Conservation (phyloP, 2,888 invertebrate species). For the Metellina segmentata region DNA sequence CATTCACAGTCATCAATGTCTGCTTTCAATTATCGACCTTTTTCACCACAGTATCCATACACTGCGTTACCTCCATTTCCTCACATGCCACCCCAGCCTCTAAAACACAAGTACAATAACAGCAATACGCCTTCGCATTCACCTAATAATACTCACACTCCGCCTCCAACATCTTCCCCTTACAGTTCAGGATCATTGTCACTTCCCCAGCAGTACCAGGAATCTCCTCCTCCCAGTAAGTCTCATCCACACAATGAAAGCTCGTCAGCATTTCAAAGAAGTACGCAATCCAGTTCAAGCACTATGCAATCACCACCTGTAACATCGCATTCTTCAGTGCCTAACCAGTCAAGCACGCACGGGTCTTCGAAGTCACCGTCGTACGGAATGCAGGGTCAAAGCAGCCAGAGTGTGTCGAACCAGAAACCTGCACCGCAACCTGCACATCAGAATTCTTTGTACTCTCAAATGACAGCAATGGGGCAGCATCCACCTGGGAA, state of each 20-base stretch:
- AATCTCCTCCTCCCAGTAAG: constrained; percentile 61
- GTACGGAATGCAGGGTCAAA: constrained; percentile 55
- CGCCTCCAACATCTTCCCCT: constrained; percentile 78
- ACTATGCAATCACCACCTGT: constrained; percentile 48
- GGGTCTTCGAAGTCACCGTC: constrained; percentile 67
- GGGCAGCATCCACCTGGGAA: constrained; percentile 52
- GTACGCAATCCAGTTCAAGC: constrained; percentile 38
- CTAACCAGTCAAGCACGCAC: constrained; percentile 32
- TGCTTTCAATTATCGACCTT: constrained; percentile 73
- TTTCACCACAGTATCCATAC: constrained; percentile 73
- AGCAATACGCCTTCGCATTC: constrained; percentile 62
- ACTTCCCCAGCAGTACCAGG: constrained; percentile 58
- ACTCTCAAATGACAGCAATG: constrained; percentile 61
- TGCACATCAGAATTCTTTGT: constrained; percentile 72
- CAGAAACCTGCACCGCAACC: constrained; percentile 70
- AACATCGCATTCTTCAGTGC: constrained; percentile 56
- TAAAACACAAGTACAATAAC: constrained; percentile 62
- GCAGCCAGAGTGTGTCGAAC: constrained; percentile 30
- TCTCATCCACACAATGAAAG: constrained; percentile 44
- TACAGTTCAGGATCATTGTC: constrained; percentile 73
- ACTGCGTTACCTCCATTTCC: constrained; percentile 70
- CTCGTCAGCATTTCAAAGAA: constrained; percentile 37
- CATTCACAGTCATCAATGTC: constrained; percentile 71
- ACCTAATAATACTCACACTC: constrained; percentile 77
- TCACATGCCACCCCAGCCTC: constrained; percentile 76